phyloP scores from a whole-genome alignment of 2,113 vertebrate species.

The Epinephelus lanceolatus region DNA sequence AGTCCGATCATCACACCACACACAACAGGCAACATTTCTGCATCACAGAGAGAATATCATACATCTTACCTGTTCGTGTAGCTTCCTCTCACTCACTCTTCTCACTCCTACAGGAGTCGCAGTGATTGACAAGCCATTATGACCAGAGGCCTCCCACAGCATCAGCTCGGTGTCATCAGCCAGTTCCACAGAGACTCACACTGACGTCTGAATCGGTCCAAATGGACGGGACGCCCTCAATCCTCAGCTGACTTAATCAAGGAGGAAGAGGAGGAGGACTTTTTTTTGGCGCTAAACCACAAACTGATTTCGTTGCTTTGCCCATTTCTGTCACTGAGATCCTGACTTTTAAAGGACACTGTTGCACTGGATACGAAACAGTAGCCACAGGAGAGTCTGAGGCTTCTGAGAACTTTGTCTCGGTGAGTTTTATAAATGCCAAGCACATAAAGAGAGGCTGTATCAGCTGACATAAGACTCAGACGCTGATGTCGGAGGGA shows the following conservation, averaged over 20 bases:
- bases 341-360: slow-evolving; percentile 8
- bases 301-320: not conserved
- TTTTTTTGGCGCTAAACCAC: not conserved
- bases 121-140: slow-evolving; percentile 94
- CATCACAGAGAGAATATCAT: not conserved
- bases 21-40: not conserved
- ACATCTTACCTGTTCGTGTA: not conserved
- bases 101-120: slow-evolving; percentile 88
- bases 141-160: slow-evolving; percentile 73
- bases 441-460: slow-evolving; percentile 46
- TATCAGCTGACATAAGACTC: slow-evolving; percentile 47
- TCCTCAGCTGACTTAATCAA: not conserved
- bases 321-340: not conserved
- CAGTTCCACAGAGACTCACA: not conserved
- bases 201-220: slow-evolving; percentile 23
- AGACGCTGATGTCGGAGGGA: not conserved
- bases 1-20: slow-evolving; percentile 20
- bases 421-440: slow-evolving; percentile 2
- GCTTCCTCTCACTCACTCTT: not conserved
- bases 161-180: not conserved
- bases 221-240: not conserved
- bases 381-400: not conserved
- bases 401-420: not conserved
- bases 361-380: slow-evolving; percentile 51
- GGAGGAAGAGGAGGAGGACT: not conserved